Evolutionary conservation across 2,797 vertebrate species (phyloP).

Genomic region (Liparis tanakae): DNA sequence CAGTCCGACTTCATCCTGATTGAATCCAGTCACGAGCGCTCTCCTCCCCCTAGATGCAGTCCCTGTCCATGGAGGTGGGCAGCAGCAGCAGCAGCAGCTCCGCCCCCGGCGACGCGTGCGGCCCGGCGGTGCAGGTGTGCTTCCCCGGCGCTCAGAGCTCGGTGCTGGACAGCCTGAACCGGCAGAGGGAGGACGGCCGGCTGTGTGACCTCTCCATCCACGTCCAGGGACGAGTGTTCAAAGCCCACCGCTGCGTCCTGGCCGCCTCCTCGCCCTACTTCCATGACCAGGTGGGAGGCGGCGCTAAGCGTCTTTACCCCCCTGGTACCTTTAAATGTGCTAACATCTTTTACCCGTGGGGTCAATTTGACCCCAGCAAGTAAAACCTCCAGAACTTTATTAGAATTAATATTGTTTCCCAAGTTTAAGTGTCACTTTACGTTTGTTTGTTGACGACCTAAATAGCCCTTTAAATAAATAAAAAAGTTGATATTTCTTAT

Average conservation of each 20-base stretch:
- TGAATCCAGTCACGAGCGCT: neutral
- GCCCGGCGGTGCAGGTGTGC: constrained; percentile 86
- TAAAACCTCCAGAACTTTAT: too few species aligned
- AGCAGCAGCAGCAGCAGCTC: constrained; percentile 73
- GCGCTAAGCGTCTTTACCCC: too few species aligned
- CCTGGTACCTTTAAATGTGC: too few species aligned
- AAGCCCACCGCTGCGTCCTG: constrained; percentile 92
- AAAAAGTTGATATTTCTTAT: too few species aligned
- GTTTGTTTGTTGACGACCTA: too few species aligned
- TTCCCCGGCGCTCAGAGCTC: constrained; percentile 89
- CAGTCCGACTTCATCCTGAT: neutral
- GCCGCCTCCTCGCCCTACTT: constrained; percentile 95
- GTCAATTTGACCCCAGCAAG: too few species aligned
- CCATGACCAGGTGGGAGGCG: constrained; percentile 87
- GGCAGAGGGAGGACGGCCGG: constrained; percentile 89
- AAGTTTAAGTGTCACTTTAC: too few species aligned
- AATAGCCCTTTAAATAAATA: too few species aligned
- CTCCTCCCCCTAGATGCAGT: constrained; percentile 72
- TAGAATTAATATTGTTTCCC: too few species aligned
- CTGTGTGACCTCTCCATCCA: constrained; percentile 95
- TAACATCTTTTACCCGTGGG: too few species aligned
- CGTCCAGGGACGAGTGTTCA: constrained; percentile 92
- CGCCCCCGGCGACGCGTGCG: constrained; percentile 50
- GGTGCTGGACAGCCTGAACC: constrained; percentile 91
- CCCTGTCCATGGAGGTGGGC: constrained; percentile 73